Conservation (phyloP, 2,888 invertebrate genomes). For the Gymnosoma rotundatum region DNA sequence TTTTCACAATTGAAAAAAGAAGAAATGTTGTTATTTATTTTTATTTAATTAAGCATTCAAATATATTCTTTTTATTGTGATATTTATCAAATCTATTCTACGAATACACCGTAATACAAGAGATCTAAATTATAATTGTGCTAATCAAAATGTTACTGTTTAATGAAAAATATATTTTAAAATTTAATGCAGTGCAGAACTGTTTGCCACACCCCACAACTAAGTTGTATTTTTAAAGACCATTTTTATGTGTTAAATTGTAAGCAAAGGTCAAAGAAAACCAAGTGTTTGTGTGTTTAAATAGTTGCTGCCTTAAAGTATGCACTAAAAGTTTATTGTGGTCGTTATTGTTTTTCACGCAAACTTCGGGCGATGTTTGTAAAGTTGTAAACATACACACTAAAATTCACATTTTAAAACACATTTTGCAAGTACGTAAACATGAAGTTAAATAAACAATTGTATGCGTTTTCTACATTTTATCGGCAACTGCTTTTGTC, state of each 20-base stretch:
- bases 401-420: neutral
- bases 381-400: neutral
- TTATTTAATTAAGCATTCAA: no score
- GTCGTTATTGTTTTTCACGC: constrained; percentile 31
- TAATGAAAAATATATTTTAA: no score
- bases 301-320: constrained; percentile 35
- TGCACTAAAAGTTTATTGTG: constrained; percentile 29
- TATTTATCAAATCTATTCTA: no score
- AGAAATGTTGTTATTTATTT: no score
- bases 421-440: neutral
- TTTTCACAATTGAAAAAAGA: no score
- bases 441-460: constrained; percentile 21
- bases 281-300: constrained; percentile 14
- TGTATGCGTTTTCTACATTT: constrained; percentile 28
- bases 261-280: neutral
- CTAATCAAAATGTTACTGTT: no score
- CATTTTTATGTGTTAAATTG: constrained; percentile 12
- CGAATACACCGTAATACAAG: no score
- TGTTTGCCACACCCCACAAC: neutral
- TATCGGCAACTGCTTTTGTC: constrained; percentile 47
- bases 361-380: neutral
- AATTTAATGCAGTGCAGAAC: no score
- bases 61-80: no score
- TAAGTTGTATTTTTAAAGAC: neutral
- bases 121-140: no score